Percentiles rank a stretch among this genome's conserved stretches.
Conservation (phyloP, 2,797 vertebrate genomes). For the Pseudocheirus occidentalis region DNA sequence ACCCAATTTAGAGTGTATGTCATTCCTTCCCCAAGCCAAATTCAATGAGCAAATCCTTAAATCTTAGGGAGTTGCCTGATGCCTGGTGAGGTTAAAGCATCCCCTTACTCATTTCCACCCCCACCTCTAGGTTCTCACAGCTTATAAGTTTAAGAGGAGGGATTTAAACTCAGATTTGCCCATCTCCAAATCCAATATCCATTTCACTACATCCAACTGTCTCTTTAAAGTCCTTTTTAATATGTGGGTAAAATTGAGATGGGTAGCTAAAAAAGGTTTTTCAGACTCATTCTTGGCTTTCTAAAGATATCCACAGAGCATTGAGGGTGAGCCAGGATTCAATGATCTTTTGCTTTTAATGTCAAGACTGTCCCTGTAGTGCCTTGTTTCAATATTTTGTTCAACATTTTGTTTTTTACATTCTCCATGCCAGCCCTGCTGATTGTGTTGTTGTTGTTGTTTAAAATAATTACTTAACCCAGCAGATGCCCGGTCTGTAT, state of each 20-base stretch:
- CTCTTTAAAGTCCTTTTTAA: neutral
- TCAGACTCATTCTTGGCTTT: neutral
- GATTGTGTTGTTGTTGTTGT: neutral
- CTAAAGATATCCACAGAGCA: neutral
- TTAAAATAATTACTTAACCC: neutral
- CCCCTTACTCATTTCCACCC: neutral
- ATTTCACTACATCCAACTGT: neutral
- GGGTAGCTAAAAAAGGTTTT: neutral
- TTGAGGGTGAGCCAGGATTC: neutral
- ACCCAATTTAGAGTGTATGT: no score
- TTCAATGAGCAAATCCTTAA: no score
- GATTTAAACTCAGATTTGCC: neutral
- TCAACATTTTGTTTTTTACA: slow-evolving; percentile 51
- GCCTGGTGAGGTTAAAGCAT: neutral
- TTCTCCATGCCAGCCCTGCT: slow-evolving; percentile 48
- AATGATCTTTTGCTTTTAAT: slow-evolving; percentile 23
- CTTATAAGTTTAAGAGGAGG: neutral
- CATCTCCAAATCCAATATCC: neutral
- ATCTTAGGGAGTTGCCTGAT: neutral
- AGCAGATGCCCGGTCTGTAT: slow-evolving; percentile 67
- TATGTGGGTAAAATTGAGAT: neutral
- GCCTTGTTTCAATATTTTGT: slow-evolving; percentile 7
- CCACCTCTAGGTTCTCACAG: neutral
- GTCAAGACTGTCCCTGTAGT: slow-evolving; percentile 35
- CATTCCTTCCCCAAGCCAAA: no score